phyloP scores from a whole-genome alignment of 2,797 vertebrate species.

The Miichthys miiuy region DNA sequence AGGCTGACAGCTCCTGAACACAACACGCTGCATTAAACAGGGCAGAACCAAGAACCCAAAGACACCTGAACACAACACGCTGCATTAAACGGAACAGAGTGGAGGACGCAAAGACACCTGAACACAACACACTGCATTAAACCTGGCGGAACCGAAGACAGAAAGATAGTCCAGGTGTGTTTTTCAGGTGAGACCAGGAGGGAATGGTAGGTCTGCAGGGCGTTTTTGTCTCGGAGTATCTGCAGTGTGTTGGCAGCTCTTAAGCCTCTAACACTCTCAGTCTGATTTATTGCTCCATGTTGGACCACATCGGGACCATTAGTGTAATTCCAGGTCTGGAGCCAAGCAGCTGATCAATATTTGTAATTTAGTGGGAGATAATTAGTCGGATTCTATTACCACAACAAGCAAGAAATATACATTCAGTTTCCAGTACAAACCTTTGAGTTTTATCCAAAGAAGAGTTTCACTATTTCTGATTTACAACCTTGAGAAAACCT shows the following conservation, averaged over 20 bases:
- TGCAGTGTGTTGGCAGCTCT: constrained; percentile 60
- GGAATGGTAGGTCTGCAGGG: not conserved
- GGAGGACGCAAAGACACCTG: not conserved
- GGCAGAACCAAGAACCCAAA: not conserved
- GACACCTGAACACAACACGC: not conserved
- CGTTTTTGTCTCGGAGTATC: constrained; percentile 22
- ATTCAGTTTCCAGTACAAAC: constrained; percentile 23
- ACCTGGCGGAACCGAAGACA: no score
- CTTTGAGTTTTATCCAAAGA: not conserved
- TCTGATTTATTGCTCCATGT: constrained; percentile 55
- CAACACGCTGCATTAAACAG: not conserved
- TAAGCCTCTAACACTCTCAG: constrained; percentile 20
- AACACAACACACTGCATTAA: not conserved
- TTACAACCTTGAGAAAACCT: constrained; percentile 18
- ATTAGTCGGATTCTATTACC: constrained; percentile 73
- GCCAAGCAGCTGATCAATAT: constrained; percentile 77
- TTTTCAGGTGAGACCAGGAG: not conserved
- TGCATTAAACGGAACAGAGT: no score
- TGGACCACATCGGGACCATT: constrained; percentile 70
- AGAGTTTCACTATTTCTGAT: not conserved
- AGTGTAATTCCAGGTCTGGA: constrained; percentile 76
- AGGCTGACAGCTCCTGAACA: constrained; percentile 1
- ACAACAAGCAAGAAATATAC: constrained; percentile 72
- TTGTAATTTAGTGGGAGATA: constrained; percentile 81
- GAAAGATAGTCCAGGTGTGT: not conserved